Evolutionary conservation across 2,888 invertebrate species (phyloP).

Genomic region (Sialis fuliginosa): DNA sequence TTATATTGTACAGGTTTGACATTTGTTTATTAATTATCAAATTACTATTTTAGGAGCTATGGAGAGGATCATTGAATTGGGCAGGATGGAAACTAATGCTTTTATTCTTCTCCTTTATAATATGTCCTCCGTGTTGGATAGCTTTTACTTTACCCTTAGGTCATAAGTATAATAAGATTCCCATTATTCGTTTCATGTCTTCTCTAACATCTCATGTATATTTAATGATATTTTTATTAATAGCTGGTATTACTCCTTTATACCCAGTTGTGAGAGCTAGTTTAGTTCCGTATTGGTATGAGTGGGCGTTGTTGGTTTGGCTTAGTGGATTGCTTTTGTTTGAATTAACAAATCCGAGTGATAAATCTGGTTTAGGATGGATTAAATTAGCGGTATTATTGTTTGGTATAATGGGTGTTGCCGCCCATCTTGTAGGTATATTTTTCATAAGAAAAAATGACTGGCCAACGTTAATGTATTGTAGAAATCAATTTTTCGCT

Average conservation of each 20-base stretch:
- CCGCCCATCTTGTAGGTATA: conserved; percentile 68
- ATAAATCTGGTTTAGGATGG: conserved; percentile 92
- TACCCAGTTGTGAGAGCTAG: conserved; percentile 64
- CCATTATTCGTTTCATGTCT: conserved; percentile 99
- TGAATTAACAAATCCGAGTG: conserved; percentile 94
- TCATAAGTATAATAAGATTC: conserved; percentile 93
- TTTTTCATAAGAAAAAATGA: conserved; percentile 43
- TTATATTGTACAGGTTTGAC: background rate
- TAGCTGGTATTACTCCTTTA: conserved; percentile 78
- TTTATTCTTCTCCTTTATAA: conserved; percentile 78
- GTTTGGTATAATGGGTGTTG: conserved; percentile 79
- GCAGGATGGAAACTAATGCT: conserved; percentile 87
- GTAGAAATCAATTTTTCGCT: conserved; percentile 93
- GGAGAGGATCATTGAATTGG: conserved; percentile 96
- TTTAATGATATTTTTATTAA: conserved; percentile 79
- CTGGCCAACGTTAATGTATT: conserved; percentile 80
- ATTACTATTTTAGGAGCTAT: conserved; percentile 59
- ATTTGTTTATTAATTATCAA: conserved; percentile 7
- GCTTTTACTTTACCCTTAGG: conserved; percentile 88
- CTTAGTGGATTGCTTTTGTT: conserved; percentile 86
- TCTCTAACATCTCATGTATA: conserved; percentile 98
- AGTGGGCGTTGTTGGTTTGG: conserved; percentile 90
- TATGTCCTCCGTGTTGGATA: conserved; percentile 93
- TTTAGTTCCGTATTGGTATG: conserved; percentile 85
- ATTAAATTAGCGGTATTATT: conserved; percentile 75